Conservation (phyloP, 2,113 vertebrate genomes). For the Anarrhichthys ocellatus region DNA sequence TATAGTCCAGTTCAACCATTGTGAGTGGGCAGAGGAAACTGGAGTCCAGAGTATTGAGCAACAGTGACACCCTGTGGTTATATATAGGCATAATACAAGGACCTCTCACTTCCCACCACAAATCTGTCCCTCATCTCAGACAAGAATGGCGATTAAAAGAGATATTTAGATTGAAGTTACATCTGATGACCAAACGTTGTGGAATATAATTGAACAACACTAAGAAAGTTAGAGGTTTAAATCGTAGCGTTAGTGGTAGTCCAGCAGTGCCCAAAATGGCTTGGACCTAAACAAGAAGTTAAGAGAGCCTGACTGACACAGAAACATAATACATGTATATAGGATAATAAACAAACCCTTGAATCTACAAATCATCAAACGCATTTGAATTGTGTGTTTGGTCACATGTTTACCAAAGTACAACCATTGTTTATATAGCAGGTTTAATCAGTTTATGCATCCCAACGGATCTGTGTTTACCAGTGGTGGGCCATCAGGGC, state of each 20-base stretch:
- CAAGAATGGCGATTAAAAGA: neutral
- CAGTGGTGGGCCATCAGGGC: no score
- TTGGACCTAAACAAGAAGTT: neutral
- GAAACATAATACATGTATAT: neutral
- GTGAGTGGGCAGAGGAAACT: neutral
- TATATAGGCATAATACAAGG: neutral
- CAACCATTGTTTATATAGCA: neutral
- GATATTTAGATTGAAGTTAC: neutral
- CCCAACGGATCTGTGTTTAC: neutral
- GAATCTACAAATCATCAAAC: neutral
- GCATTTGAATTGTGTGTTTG: neutral
- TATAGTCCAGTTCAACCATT: neutral
- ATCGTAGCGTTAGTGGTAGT: neutral
- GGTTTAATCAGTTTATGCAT: neutral
- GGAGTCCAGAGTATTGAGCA: constrained; percentile 14
- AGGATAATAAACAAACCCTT: neutral
- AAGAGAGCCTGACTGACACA: neutral
- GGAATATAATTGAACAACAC: neutral
- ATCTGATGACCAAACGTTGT: neutral
- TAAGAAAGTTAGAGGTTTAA: neutral
- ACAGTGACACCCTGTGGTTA: constrained; percentile 67
- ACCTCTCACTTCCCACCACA: neutral
- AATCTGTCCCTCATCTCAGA: neutral
- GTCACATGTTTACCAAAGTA: neutral
- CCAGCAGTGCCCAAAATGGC: neutral